Evolutionary conservation across 2,888 invertebrate genomes (phyloP).

Genomic region (Choristoneura rosaceana): DNA sequence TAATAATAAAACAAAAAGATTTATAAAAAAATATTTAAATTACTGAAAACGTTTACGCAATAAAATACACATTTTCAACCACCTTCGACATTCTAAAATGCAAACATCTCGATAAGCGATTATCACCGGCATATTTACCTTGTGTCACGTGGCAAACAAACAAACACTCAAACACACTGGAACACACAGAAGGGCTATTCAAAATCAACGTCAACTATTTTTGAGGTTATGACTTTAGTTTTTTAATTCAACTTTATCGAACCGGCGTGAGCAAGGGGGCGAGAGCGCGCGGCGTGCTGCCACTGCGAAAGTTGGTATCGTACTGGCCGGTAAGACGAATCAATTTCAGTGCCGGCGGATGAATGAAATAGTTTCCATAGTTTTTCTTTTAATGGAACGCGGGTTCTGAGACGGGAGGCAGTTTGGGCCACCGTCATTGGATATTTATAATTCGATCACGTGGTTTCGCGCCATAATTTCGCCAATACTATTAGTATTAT

Average conservation of each 20-base stretch:
- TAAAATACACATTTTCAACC: conserved; percentile 1
- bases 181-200: conserved; percentile 19
- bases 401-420: conserved; percentile 23
- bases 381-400: neutral
- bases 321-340: conserved; percentile 26
- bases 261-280: conserved; percentile 21
- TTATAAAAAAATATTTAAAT: neutral
- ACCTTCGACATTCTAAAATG: conserved; percentile 12
- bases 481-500: too few species aligned
- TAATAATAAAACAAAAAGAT: too few species aligned
- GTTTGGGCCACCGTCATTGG: neutral
- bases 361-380: conserved; percentile 34
- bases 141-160: conserved; percentile 41
- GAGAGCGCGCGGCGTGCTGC: conserved; percentile 16
- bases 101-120: conserved; percentile 34
- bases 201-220: conserved; percentile 21
- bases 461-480: neutral
- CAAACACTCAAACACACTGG: conserved; percentile 31
- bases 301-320: neutral
- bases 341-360: conserved; percentile 18
- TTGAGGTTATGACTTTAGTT: conserved; percentile 18
- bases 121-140: conserved; percentile 45
- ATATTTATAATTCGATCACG: neutral
- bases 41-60: neutral
- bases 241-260: conserved; percentile 37